Evolutionary conservation across 2,113 vertebrate species (phyloP), one percentile per base, ranked within the genome.

Genomic region (Tauraco erythrolophus): DNA sequence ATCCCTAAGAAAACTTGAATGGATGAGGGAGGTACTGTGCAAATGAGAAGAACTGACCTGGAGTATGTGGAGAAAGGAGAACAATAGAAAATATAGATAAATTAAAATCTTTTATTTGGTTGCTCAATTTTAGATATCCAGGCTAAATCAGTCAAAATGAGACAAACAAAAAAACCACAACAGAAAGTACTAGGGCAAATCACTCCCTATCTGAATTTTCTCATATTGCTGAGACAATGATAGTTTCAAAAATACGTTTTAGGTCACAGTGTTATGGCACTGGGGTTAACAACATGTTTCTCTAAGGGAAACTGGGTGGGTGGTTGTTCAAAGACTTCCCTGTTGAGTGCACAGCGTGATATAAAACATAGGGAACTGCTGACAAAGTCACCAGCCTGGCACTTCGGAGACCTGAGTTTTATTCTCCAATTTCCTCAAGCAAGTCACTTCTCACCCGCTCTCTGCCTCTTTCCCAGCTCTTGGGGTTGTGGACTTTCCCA

Each of bases 131-230:
- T 62, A 77, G 58, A 41, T 41, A 75, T 48, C 14, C 37, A 71
- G 51, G 12, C 14, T 72, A 33, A 68, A 90, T 69, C 46, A 54
- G 17, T 7, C 35, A 22, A 62, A 86, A 39, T 19, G 23, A 61
- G 43, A 1, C 6, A 31, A 61, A 18, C 4, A 13, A n/a, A 56
- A 61, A 60, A 43, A 24, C 0, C 8, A 33, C 33, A 31, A n/a
- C 45, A 51, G 51, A 64, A 70, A 51, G 4, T 33, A 61, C 14
- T 3, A 27, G 28, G 24, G 51, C 5, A 82, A 80, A 54, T 51
- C 7, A 46, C 33, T 74, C 41, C 6, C 5, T 31, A 19, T 48
- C 25, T 43, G 53, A 61, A 51, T 83, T 60, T 56, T 83, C 58
- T 83, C 10, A 25, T 33, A 15, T 19, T 80, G 46, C 31, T 68